A percentile compares a stretch with the other conserved stretches of the same genome.
Evolutionary conservation across 1,140 invertebrate species (phyloP).

Genomic region (Hydropsyche tenuis): DNA sequence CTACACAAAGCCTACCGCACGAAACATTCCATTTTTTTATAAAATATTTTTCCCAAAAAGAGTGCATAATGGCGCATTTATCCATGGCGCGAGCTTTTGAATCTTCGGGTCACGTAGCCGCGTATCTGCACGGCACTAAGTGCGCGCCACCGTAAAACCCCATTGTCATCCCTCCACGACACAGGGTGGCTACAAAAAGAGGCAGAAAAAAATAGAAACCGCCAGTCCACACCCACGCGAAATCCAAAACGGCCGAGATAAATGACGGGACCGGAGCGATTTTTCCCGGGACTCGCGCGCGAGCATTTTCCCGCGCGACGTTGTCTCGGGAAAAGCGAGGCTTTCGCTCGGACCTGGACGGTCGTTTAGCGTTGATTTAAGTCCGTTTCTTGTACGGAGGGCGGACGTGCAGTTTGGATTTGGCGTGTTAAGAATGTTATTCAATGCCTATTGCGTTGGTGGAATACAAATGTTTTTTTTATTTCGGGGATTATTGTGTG

Average conservation of each 20-base stretch:
- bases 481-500: too few species aligned
- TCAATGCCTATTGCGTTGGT: too few species aligned
- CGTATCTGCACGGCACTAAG: background rate
- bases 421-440: too few species aligned
- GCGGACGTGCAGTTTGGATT: too few species aligned
- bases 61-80: constrained; percentile 2
- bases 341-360: background rate
- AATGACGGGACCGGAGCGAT: constrained; percentile 16
- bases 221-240: constrained; percentile 4
- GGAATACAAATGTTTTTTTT: too few species aligned
- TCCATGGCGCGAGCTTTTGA: constrained; percentile 1
- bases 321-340: background rate
- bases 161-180: constrained; percentile 23
- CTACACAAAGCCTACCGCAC: too few species aligned
- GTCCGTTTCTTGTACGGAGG: too few species aligned
- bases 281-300: background rate
- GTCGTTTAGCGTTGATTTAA: too few species aligned
- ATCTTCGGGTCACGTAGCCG: background rate
- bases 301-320: background rate
- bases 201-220: background rate
- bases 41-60: background rate
- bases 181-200: background rate
- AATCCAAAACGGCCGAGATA: constrained; percentile 7
- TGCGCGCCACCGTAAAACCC: constrained; percentile 16
- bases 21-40: too few species aligned